Percentiles rank a stretch among this genome's conserved stretches.
These are phyloP conservation scores for Eulacestoma nigropectus DNA, from an alignment of 2,113 vertebrate species.

Conservation along the genomic window DNA sequence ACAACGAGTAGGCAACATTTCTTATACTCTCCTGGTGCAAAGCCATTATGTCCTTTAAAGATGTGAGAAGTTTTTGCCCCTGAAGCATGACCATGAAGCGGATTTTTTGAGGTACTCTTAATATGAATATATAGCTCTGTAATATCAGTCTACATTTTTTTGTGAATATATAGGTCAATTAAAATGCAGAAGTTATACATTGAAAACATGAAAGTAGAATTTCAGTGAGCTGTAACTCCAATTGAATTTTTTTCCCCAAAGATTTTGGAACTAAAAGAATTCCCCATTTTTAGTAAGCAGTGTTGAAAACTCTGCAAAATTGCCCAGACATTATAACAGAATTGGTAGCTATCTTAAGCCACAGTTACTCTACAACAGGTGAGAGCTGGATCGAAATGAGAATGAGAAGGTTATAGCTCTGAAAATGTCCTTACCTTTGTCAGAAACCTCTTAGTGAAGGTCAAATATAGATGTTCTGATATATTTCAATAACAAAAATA, in stretches of 20 bases:
- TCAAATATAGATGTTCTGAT: not conserved
- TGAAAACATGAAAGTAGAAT: not conserved
- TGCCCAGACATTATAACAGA: not conserved
- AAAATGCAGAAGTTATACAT: not conserved
- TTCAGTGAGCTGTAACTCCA: not conserved
- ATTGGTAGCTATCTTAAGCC: not conserved
- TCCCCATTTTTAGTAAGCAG: not conserved
- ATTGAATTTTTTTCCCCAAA: not conserved
- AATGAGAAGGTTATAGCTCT: not conserved
- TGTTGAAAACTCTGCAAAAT: not conserved
- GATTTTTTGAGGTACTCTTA: not conserved
- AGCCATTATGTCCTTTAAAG: not conserved
- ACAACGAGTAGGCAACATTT: not conserved
- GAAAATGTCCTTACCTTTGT: not conserved
- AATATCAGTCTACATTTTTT: not conserved
- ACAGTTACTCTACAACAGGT: not conserved
- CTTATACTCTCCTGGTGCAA: not conserved
- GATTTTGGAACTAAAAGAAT: not conserved
- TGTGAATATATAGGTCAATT: not conserved
- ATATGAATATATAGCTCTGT: not conserved
- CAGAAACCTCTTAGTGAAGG: not conserved
- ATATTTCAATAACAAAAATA: not conserved
- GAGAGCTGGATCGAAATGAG: not conserved
- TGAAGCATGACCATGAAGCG: not conserved
- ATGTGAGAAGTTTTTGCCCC: not conserved